Evolutionary conservation across 2,888 invertebrate species (phyloP).

Genomic region (Synanthedon vespiformis): DNA sequence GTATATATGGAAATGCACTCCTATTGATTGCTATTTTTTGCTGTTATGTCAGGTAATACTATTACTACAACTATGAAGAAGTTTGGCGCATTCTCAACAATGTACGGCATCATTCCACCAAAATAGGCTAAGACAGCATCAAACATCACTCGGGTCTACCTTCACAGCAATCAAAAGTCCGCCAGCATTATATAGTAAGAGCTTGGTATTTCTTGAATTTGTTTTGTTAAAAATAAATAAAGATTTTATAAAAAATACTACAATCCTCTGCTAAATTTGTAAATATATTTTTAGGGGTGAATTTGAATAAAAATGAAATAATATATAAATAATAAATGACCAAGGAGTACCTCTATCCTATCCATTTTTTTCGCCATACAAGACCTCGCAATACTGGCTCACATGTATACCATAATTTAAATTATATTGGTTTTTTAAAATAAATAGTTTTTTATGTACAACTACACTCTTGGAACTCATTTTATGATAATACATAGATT

Average conservation of each 20-base stretch:
- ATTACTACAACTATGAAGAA: background rate
- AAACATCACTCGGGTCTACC: background rate
- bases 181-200: slow-evolving; percentile 59
- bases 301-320: slow-evolving; percentile 13
- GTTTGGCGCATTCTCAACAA: background rate
- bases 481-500: too few species aligned
- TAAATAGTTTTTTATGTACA: too few species aligned
- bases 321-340: slow-evolving; percentile 11
- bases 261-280: slow-evolving; percentile 17
- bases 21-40: slow-evolving; percentile 17
- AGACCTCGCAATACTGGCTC: too few species aligned
- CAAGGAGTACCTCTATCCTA: slow-evolving; percentile 20
- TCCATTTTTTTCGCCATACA: background rate
- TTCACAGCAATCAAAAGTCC: slow-evolving; percentile 18
- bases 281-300: slow-evolving; percentile 21
- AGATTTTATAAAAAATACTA: slow-evolving; percentile 20
- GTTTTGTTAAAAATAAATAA: slow-evolving; percentile 58
- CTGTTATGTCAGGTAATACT: slow-evolving; percentile 48
- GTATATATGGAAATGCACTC: slow-evolving; percentile 13
- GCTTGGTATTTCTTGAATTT: slow-evolving; percentile 58
- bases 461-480: too few species aligned
- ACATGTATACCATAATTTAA: too few species aligned
- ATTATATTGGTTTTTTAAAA: too few species aligned
- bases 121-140: too few species aligned
- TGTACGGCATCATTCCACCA: too few species aligned